A percentile compares a stretch with the other conserved stretches of the same genome.
Conservation (phyloP, 2,113 vertebrate species). For the Nothobranchius furzeri region DNA sequence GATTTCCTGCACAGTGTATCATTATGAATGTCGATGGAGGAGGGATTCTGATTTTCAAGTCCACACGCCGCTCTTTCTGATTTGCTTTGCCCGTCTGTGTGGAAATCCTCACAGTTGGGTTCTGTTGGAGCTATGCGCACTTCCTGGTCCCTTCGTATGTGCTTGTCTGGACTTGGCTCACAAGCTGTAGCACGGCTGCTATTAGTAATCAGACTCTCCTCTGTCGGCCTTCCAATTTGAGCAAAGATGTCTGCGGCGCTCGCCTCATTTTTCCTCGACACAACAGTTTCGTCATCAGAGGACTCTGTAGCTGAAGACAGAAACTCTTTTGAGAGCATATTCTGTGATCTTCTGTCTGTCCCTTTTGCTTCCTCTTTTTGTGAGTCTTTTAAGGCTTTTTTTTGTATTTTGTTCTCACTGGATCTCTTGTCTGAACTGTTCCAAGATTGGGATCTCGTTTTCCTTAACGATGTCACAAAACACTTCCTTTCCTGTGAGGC, state of each 20-base stretch:
- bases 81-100: background rate
- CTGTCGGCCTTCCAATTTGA: background rate
- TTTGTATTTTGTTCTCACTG: background rate
- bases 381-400: background rate
- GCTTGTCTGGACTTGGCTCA: background rate
- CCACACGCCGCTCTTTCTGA: background rate
- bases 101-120: background rate
- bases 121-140: background rate
- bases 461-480: slow-evolving; percentile 26
- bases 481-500: slow-evolving; percentile 41
- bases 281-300: background rate
- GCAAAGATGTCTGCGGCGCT: too few relatives aligned
- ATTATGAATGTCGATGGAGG: background rate
- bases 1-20: background rate
- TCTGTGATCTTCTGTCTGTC: background rate
- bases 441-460: background rate
- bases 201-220: background rate
- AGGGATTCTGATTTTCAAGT: slow-evolving; percentile 4
- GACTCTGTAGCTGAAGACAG: background rate
- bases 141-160: background rate
- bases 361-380: background rate
- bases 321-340: too few relatives aligned
- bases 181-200: background rate
- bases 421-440: background rate
- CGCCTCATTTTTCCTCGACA: too few relatives aligned